Percentiles rank a stretch among this genome's conserved stretches.
Conservation (phyloP, 64 coral and sea anemone species). For the Astreopora myriophthalma region DNA sequence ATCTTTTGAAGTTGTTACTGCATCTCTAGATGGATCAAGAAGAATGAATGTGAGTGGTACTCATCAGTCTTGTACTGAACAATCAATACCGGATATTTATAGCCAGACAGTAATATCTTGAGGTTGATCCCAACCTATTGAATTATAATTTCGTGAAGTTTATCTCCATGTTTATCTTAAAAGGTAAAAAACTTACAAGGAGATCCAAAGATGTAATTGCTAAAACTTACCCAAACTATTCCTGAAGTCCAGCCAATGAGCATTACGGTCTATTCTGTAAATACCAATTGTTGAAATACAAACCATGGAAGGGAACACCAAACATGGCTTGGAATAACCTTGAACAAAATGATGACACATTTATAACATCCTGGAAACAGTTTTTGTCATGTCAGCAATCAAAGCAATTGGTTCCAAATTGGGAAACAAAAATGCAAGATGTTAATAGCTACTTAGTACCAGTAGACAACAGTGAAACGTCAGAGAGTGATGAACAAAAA, state of each 20-base stretch:
- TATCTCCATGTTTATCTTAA: constrained; percentile 25
- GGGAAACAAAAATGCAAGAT: constrained; percentile 35
- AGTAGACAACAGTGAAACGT: constrained; percentile 33
- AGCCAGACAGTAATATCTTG: constrained; percentile 22
- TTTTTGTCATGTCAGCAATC: not conserved
- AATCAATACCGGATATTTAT: constrained; percentile 27
- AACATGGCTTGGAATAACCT: constrained; percentile 43
- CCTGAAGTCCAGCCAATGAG: constrained; percentile 23
- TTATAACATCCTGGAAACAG: too few relatives aligned
- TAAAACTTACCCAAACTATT: constrained; percentile 57
- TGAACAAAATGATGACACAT: constrained; percentile 16
- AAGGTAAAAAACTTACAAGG: constrained; percentile 21
- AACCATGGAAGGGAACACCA: constrained; percentile 50
- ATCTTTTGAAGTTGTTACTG: constrained; percentile 45
- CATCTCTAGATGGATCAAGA: constrained; percentile 43
- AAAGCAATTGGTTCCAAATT: constrained; percentile 27
- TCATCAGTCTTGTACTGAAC: not conserved
- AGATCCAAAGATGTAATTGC: constrained; percentile 27
- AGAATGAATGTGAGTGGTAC: constrained; percentile 16
- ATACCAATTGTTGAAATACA: constrained; percentile 51
- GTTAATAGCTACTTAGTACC: constrained; percentile 26
- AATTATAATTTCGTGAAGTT: constrained; percentile 34
- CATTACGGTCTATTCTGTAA: constrained; percentile 57
- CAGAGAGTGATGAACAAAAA: constrained; percentile 27
- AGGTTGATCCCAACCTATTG: not conserved